Percentiles rank a stretch among this genome's conserved stretches.
phyloP scores from a whole-genome alignment of 1,140 invertebrate genomes.

The Spodoptera litura region DNA sequence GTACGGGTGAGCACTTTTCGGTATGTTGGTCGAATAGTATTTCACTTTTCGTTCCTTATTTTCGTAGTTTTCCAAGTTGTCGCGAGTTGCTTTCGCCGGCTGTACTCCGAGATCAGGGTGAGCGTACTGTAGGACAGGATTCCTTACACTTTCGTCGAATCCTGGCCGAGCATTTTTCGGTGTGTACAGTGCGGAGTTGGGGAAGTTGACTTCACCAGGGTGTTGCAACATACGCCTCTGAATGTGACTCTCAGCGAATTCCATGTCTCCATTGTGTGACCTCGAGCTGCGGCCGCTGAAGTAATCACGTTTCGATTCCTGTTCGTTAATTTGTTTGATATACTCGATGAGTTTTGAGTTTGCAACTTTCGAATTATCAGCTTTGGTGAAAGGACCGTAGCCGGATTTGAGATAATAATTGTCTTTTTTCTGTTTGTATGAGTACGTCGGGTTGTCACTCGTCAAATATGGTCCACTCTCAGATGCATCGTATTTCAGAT shows the following conservation, averaged over 20 bases:
- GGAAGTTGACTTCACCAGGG: conserved; percentile 87
- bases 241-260: conserved; percentile 85
- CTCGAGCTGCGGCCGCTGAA: conserved; percentile 85
- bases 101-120: conserved; percentile 92
- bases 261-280: conserved; percentile 79
- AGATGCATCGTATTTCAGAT: conserved; percentile 77
- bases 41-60: conserved; percentile 77
- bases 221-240: conserved; percentile 90
- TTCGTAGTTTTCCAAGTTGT: conserved; percentile 77
- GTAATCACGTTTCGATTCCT: conserved; percentile 87
- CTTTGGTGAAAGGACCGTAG: conserved; percentile 87
- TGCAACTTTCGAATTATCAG: conserved; percentile 86
- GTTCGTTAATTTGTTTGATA: conserved; percentile 88
- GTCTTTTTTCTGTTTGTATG: conserved; percentile 80
- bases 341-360: conserved; percentile 88
- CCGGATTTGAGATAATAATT: conserved; percentile 78
- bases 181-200: conserved; percentile 88
- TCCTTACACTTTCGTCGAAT: conserved; percentile 89
- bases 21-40: conserved; percentile 77
- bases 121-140: conserved; percentile 91
- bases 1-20: conserved; percentile 82
- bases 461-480: conserved; percentile 74
- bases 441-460: conserved; percentile 72
- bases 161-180: conserved; percentile 84
- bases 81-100: conserved; percentile 87